Percentiles rank a stretch among this genome's conserved stretches.
Conservation (phyloP, 2,888 invertebrate genomes). For the Chydorus sphaericus region DNA sequence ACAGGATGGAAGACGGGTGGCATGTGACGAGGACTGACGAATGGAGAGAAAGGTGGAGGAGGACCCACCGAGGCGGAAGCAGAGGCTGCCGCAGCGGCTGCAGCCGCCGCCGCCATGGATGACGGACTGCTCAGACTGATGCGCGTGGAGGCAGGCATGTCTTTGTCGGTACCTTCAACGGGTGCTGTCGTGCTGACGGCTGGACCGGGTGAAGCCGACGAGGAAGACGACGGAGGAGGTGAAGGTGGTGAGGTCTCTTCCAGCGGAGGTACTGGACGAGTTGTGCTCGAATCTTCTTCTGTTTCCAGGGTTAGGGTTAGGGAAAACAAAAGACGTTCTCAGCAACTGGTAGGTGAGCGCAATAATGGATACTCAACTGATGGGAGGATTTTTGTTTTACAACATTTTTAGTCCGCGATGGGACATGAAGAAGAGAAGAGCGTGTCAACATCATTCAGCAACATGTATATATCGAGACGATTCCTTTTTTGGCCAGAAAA, state of each 20-base stretch:
- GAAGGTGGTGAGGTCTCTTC: constrained; percentile 20
- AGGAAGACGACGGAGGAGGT: constrained; percentile 23
- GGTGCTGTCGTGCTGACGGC: background rate
- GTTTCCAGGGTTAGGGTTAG: background rate
- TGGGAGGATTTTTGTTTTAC: background rate
- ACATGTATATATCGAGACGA: background rate
- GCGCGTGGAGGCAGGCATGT: background rate
- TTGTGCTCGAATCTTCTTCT: background rate
- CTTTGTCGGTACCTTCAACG: background rate
- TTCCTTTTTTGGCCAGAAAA: constrained; percentile 12
- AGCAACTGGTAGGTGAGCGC: background rate
- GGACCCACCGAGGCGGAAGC: constrained; percentile 12
- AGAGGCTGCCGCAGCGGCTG: background rate
- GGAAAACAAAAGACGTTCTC: background rate
- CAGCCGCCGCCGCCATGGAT: constrained; percentile 1
- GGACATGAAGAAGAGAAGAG: background rate
- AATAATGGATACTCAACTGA: constrained; percentile 1
- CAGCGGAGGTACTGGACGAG: background rate
- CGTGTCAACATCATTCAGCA: constrained; percentile 6
- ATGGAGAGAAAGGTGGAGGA: constrained; percentile 16
- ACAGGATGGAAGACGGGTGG: constrained; percentile 22
- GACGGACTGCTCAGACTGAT: background rate
- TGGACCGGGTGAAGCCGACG: constrained; percentile 9
- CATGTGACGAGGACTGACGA: constrained; percentile 17
- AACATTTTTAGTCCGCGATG: constrained; percentile 2